phyloP scores from a whole-genome alignment of 2,888 invertebrate genomes.

The Pardosa pseudoannulata region DNA sequence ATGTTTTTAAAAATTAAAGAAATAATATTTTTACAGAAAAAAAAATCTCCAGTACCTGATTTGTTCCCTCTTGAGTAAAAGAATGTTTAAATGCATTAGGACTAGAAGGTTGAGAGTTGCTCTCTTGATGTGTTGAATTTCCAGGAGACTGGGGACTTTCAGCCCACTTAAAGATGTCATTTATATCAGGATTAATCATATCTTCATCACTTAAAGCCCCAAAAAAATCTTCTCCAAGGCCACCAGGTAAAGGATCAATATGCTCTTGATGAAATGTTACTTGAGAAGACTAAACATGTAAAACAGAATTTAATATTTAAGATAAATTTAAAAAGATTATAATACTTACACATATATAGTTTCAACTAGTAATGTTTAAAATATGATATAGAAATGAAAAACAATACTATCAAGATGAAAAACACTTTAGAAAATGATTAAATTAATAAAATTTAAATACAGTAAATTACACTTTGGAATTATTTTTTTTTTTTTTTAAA shows the following conservation, averaged over 20 bases:
- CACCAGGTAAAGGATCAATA: constrained; percentile 71
- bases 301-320: background rate
- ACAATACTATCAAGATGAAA: no score
- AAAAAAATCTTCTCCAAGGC: constrained; percentile 66
- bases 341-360: background rate
- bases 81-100: constrained; percentile 78
- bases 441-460: no score
- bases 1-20: no score
- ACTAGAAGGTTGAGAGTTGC: constrained; percentile 78
- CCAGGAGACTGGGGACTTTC: constrained; percentile 81
- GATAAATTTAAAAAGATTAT: no score
- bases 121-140: constrained; percentile 77
- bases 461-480: no score
- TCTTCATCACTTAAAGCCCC: constrained; percentile 71
- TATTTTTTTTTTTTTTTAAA: no score
- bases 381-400: background rate
- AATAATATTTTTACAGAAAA: no score
- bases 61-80: constrained; percentile 78
- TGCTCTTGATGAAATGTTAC: constrained; percentile 81
- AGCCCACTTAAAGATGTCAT: constrained; percentile 84
- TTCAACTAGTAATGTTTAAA: background rate
- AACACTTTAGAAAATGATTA: no score
- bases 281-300: constrained; percentile 84
- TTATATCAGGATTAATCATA: constrained; percentile 80
- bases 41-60: constrained; percentile 80